Percentiles rank a stretch among this genome's conserved stretches.
phyloP scores from a whole-genome alignment of 2,113 vertebrate genomes.

The Sphyrna mokarran region DNA sequence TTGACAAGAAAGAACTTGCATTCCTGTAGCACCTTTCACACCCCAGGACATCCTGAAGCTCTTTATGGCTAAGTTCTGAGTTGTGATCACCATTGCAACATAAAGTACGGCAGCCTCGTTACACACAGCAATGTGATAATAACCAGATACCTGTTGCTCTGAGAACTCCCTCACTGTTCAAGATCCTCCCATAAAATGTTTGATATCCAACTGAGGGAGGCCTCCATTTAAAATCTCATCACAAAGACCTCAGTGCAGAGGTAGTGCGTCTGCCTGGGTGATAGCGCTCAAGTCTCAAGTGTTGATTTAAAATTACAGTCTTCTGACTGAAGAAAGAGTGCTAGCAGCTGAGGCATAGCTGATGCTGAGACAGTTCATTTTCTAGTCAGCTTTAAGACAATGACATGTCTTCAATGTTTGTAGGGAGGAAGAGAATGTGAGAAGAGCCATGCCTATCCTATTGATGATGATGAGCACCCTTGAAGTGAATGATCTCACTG shows the following conservation, averaged over 20 bases:
- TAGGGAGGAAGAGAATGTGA: background rate
- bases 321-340: no score
- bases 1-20: background rate
- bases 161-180: background rate
- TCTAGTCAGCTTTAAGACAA: no score
- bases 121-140: background rate
- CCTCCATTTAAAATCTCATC: background rate
- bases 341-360: no score
- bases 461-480: background rate
- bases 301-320: no score
- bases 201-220: background rate
- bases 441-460: background rate
- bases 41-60: background rate
- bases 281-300: no score
- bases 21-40: no score
- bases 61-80: background rate
- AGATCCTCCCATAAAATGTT: background rate
- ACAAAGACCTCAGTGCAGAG: no score
- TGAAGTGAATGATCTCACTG: background rate
- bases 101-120: background rate
- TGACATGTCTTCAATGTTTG: no score
- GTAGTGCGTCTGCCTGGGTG: no score
- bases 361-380: no score
- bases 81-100: background rate
- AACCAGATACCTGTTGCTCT: background rate